Evolutionary conservation across 2,113 vertebrate genomes (phyloP), one percentile per base, ranked within the genome.

Genomic region (Lophochroa leadbeateri): DNA sequence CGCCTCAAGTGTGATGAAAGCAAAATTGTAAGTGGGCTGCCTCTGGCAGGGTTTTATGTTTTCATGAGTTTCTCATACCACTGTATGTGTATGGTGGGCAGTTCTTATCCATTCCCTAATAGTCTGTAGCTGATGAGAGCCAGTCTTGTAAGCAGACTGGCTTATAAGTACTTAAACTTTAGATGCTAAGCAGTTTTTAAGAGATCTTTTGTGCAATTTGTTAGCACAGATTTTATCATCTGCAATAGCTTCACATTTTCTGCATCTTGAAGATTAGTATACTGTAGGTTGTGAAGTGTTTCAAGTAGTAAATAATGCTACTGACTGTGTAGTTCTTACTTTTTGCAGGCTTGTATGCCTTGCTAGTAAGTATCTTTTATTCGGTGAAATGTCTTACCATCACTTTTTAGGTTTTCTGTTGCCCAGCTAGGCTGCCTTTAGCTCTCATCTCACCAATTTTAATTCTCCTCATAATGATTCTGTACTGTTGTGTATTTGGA

Each of bases 1-100:
- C 98, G 98, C 53, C 98, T 99, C 88, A 97, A 97, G 89, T 99
- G 99, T 90, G 98, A 98, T 35, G 97, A 97, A 94, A 98, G 78
- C 79, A 98, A 95, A 98, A 97, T 98, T 97, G 99, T 99, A 94
- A 98, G 98, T 97, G 61, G 10, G 8, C 25, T 31, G 13, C 4
- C 60, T 31, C 37, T 80, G 44, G 9, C 9, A 1, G 6, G 3
- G 7, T 78, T 65, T 47, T 49, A 5, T 13, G 4, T 43, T 28
- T 55, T 72, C 4, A 4, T 29, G 46, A 74, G 16, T 69, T 85
- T 17, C 64, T 88, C 10, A 2, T 81, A 18, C 12, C 3, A 14
- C n/a, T 49, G 8, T 71, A 18, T 24, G 11, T 53, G 6, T 28
- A 13, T 31, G 28, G 13, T 16, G 10, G 31, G 31, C 31, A 53